phyloP scores from a whole-genome alignment of 2,888 invertebrate species.

The Tetheella fluctuosa region DNA sequence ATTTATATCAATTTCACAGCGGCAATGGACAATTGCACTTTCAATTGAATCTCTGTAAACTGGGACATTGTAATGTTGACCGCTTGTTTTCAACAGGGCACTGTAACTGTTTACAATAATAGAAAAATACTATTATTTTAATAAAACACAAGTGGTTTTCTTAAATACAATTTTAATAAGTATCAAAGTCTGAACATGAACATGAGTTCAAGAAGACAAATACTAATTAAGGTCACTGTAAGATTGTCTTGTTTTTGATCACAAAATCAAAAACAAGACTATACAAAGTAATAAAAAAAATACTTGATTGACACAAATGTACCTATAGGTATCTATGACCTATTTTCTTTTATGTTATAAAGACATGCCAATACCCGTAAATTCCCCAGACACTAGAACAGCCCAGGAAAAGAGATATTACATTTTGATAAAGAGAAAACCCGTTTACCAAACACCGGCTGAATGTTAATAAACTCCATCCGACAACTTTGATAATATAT shows the following conservation, averaged over 20 bases:
- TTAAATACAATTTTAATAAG: too few relatives aligned
- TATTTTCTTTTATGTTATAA: not conserved
- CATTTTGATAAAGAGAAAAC: not conserved
- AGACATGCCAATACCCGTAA: not conserved
- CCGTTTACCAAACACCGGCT: not conserved
- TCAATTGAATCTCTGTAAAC: conserved; percentile 54
- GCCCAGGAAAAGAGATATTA: conserved; percentile 1
- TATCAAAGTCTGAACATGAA: not conserved
- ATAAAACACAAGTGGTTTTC: too few relatives aligned
- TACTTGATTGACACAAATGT: not conserved
- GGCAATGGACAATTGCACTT: conserved; percentile 56
- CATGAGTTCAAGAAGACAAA: not conserved
- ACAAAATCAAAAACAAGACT: too few relatives aligned
- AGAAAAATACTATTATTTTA: not conserved
- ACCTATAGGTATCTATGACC: not conserved
- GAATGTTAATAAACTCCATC: not conserved
- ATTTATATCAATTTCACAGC: conserved; percentile 49
- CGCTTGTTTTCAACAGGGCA: conserved; percentile 22
- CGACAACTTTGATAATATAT: conserved; percentile 1
- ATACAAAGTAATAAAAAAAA: too few relatives aligned
- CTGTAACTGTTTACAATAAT: not conserved
- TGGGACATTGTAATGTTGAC: conserved; percentile 39
- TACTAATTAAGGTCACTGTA: too few relatives aligned
- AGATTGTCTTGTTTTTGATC: too few relatives aligned
- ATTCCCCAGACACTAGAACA: not conserved